Conservation (phyloP, 2,888 invertebrate species). For the Chalcis sispes region DNA sequence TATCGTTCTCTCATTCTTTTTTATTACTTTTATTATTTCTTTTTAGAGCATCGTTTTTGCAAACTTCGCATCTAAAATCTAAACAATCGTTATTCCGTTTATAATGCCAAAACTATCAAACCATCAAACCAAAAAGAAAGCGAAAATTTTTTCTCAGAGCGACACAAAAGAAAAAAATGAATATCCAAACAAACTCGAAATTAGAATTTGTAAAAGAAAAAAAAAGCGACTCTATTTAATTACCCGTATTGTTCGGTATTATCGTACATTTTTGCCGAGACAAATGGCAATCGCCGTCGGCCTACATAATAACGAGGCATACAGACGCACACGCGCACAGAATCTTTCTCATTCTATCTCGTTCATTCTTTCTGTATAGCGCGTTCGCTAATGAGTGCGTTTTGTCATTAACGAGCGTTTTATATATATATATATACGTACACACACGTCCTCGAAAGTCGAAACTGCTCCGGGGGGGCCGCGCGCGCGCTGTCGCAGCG, state of each 20-base stretch:
- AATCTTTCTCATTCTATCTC: no score
- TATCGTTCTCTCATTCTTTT: no score
- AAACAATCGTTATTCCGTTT: no score
- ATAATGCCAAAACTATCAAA: no score
- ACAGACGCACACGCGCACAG: conserved; percentile 46
- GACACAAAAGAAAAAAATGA: neutral
- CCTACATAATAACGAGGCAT: conserved; percentile 54
- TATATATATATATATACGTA: no score
- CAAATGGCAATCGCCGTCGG: conserved; percentile 40
- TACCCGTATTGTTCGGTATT: conserved; percentile 43
- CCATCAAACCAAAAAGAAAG: neutral
- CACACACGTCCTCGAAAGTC: conserved; percentile 52
- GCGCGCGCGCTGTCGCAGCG: neutral
- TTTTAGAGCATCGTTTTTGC: no score
- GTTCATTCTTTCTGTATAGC: no score
- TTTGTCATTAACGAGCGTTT: conserved; percentile 54
- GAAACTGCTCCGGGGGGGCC: conserved; percentile 23
- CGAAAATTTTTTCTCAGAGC: neutral
- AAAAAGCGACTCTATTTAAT: conserved; percentile 23
- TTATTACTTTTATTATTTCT: no score
- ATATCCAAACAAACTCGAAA: no score
- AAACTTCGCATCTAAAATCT: no score
- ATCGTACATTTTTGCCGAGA: conserved; percentile 45
- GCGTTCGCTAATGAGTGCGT: conserved; percentile 47
- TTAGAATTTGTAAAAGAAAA: neutral